Percentiles rank a stretch among this genome's conserved stretches.
Evolutionary conservation across 2,888 invertebrate genomes (phyloP).

Genomic region (Pheosia tremula): DNA sequence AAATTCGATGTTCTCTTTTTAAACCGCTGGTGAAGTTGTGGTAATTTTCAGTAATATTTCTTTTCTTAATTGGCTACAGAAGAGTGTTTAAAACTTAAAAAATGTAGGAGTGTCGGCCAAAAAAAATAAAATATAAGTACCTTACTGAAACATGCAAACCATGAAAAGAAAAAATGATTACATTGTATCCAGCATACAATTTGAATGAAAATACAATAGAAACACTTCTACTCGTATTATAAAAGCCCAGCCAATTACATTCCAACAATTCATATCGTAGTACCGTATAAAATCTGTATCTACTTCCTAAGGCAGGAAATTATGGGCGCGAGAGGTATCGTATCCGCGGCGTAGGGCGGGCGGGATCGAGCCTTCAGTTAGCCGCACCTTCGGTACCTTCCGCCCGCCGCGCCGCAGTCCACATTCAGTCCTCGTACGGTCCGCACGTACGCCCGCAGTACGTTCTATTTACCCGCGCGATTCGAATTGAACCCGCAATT

Average conservation of each 20-base stretch:
- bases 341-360: constrained; percentile 54
- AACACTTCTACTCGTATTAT: neutral
- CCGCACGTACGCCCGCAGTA: constrained; percentile 27
- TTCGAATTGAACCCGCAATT: constrained; percentile 21
- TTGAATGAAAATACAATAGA: neutral
- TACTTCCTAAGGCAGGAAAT: constrained; percentile 42
- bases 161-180: too few species aligned
- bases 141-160: too few species aligned
- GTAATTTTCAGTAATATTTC: too few species aligned
- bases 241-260: neutral
- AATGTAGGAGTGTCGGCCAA: too few species aligned
- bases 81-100: too few species aligned
- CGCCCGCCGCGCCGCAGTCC: constrained; percentile 62
- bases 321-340: constrained; percentile 50
- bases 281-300: constrained; percentile 32
- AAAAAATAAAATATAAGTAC: too few species aligned
- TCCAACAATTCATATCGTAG: constrained; percentile 34
- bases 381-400: constrained; percentile 42
- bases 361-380: constrained; percentile 46
- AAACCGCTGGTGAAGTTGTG: too few species aligned
- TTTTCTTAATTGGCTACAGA: too few species aligned
- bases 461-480: neutral
- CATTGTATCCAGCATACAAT: too few species aligned
- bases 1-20: neutral
- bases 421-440: constrained; percentile 35